These are phyloP conservation scores for Thalassarche chlororhynchos DNA, from an alignment of 2,113 vertebrate genomes.

Conservation along the genomic window DNA sequence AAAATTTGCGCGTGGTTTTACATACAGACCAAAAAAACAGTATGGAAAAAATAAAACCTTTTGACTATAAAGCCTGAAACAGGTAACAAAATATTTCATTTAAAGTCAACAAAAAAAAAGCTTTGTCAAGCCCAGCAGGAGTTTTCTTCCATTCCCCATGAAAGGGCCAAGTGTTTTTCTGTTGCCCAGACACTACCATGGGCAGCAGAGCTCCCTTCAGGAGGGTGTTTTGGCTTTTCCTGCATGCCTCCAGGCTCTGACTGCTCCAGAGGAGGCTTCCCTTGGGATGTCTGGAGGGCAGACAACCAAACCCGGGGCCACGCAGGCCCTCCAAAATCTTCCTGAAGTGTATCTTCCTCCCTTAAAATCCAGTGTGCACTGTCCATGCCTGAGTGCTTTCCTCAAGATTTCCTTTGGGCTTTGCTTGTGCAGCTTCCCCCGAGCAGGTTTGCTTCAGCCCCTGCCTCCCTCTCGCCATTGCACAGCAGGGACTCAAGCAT, in stretches of 20 bases:
- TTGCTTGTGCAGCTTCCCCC: background rate
- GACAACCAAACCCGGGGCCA: fast-evolving
- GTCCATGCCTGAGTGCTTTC: background rate
- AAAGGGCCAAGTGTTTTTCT: background rate
- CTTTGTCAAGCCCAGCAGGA: background rate
- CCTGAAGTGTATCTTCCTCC: background rate
- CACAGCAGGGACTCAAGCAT: background rate
- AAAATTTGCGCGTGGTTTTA: background rate
- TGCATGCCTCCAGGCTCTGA: background rate
- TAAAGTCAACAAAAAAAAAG: background rate
- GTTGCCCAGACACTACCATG: no score
- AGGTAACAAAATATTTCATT: background rate
- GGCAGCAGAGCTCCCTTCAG: background rate
- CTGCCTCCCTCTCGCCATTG: background rate
- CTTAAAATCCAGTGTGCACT: background rate
- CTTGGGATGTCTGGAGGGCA: fast-evolving
- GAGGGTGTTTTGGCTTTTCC: background rate
- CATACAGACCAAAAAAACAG: background rate
- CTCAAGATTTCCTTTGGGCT: background rate
- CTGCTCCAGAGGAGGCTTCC: background rate
- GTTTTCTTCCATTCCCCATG: background rate
- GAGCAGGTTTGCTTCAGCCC: background rate
- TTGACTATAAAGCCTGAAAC: background rate
- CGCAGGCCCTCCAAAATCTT: fast-evolving
- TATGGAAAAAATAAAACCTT: background rate